Evolutionary conservation across 2,888 invertebrate species (phyloP), one percentile per base, ranked within the genome.

Genomic region (Epirrita christyi): DNA sequence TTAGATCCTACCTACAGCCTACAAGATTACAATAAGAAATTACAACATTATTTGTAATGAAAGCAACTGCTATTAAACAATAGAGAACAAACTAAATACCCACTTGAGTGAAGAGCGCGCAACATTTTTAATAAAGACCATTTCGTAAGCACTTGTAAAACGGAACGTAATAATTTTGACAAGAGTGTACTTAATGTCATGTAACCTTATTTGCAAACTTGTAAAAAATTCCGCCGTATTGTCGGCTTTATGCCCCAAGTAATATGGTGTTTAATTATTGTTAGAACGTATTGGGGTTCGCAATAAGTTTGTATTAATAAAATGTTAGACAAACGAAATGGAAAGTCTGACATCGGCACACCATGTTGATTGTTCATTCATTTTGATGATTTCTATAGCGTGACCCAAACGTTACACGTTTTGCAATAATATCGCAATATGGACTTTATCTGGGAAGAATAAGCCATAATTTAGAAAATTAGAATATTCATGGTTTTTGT

Each of bases 141-240:
- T 81, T 78, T 74, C 72, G 62, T 72, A 76, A 82, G 51, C 64
- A 69, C 74, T 79, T 76, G 76, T 78, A 69, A 65, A 70, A 73
- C 61, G 58, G 63, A 71, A 72, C 70, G 70, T 59, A 76, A 72
- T 73, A 72, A 71, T 61, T 79, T 78, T 75, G 75, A 81, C 78
- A 78, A 56, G 74, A 78, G 72, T 69, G 70, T 69, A 71, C 80
- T 80, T 78, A 71, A 80, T 75, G 83, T 79, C 82, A 80, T 78
- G 75, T 75, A 68, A 68, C 60, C 65, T 67, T 61, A 64, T 62
- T 63, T 59, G 62, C 61, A 42, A 59, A 60, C 46, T 51, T 42
- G 48, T 27, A 32, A 40, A 27, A 44, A 42, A 10, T 1, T n/a
- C 14, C 11, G 14, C 21, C 6, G 8, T 1, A 70, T 54, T 68